Conservation (phyloP, 2,888 invertebrate genomes). For the Diarsia rubi region DNA sequence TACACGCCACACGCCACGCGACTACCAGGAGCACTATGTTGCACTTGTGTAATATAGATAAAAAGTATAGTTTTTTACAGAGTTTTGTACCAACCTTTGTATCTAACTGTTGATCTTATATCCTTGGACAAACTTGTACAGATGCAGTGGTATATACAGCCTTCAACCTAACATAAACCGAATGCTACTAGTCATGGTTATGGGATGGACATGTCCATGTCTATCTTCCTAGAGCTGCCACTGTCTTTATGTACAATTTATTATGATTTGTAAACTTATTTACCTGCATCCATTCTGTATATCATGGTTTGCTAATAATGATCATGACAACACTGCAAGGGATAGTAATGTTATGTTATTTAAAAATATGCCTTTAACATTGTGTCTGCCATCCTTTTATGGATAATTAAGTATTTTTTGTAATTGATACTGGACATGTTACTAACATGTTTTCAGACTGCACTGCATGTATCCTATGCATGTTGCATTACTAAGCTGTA, state of each 20-base stretch:
- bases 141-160: background rate
- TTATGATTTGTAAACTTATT: constrained; percentile 37
- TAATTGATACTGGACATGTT: constrained; percentile 7
- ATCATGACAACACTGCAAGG: constrained; percentile 29
- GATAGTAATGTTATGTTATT: constrained; percentile 23
- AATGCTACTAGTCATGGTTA: background rate
- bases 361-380: constrained; percentile 15
- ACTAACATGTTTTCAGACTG: constrained; percentile 17
- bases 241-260: constrained; percentile 20
- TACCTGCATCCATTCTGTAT: constrained; percentile 25
- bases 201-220: background rate
- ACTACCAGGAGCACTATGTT: constrained; percentile 9
- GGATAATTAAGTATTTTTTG: constrained; percentile 27
- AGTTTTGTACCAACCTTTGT: constrained; percentile 24
- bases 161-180: background rate
- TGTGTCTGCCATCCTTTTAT: constrained; percentile 24
- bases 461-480: constrained; percentile 3
- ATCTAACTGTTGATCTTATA: constrained; percentile 6
- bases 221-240: background rate
- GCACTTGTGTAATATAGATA: constrained; percentile 28
- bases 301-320: constrained; percentile 25
- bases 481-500: constrained; percentile 33
- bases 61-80: constrained; percentile 35
- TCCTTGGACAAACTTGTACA: constrained; percentile 9
- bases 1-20: background rate